These are phyloP conservation scores for Virgularia gustaviana DNA, from an alignment of 92 coral and sea anemone species.

Conservation along the genomic window DNA sequence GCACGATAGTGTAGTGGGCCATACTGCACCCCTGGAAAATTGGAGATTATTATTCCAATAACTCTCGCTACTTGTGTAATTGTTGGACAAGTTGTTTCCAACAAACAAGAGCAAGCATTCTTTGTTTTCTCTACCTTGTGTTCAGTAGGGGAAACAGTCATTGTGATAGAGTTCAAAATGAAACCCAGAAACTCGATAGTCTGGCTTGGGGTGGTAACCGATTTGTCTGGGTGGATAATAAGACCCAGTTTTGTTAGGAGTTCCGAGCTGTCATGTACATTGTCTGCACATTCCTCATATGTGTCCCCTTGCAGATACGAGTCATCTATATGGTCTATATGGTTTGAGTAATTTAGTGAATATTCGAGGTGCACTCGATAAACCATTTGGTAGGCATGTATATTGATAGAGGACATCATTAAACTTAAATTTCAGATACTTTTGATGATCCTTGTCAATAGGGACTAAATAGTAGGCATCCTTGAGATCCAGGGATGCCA, in stretches of 20 bases:
- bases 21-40: conserved; percentile 45
- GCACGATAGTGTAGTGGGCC: conserved; percentile 50
- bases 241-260: conserved; percentile 45
- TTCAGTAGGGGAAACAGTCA: conserved; percentile 55
- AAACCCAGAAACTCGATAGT: conserved; percentile 40
- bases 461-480: conserved; percentile 56
- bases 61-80: conserved; percentile 36
- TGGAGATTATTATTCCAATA: conserved; percentile 42
- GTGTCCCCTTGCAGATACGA: conserved; percentile 54
- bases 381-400: conserved; percentile 60
- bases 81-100: conserved; percentile 1
- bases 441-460: conserved; percentile 28
- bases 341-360: conserved; percentile 57
- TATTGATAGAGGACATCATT: conserved; percentile 39
- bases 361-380: conserved; percentile 46
- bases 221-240: conserved; percentile 33
- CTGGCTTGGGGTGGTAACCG: conserved; percentile 23
- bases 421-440: conserved; percentile 44
- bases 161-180: conserved; percentile 41
- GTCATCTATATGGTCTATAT: conserved; percentile 48
- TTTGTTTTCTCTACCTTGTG: conserved; percentile 3
- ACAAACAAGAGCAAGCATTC: conserved; percentile 4
- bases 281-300: conserved; percentile 18
- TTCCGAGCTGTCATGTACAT: conserved; percentile 32
- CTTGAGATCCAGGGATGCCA: conserved; percentile 29